Conservation (phyloP, 2,113 vertebrate genomes). For the Pelvicachromis taeniatus region DNA sequence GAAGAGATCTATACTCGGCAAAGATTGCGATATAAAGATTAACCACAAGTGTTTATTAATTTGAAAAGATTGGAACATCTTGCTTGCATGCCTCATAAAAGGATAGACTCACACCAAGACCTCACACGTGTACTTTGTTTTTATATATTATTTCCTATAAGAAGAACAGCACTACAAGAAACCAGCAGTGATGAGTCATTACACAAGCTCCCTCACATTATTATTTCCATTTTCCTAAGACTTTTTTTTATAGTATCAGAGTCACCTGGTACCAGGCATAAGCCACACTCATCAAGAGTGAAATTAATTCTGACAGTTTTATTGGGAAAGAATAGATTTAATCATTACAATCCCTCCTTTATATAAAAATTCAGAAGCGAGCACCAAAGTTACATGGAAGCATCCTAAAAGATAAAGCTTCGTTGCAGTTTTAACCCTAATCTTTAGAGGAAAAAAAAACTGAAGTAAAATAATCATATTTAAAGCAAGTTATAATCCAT, state of each 20-base stretch:
- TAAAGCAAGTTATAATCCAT: not conserved
- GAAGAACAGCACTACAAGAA: not conserved
- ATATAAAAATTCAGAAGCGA: conserved; percentile 3
- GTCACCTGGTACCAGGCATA: not conserved
- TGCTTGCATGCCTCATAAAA: not conserved
- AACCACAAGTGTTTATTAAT: not conserved
- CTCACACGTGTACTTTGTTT: not conserved
- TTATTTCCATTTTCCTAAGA: not conserved
- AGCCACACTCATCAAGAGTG: not conserved
- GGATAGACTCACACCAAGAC: not conserved
- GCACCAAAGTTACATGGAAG: conserved; percentile 5
- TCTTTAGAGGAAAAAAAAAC: not conserved
- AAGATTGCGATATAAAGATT: not conserved
- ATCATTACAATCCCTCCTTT: conserved; percentile 21
- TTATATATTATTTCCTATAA: not conserved
- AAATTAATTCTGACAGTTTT: conserved; percentile 46
- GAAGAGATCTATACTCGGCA: not conserved
- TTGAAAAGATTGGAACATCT: conserved; percentile 3
- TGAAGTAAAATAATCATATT: conserved; percentile 8
- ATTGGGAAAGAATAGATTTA: conserved; percentile 37
- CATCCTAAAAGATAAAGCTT: not conserved
- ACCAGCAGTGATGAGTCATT: not conserved
- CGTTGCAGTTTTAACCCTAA: not conserved
- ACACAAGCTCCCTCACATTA: not conserved
- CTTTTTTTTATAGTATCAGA: not conserved